Evolutionary conservation across 2,113 vertebrate species (phyloP).

Genomic region (Ranitomeya variabilis): DNA sequence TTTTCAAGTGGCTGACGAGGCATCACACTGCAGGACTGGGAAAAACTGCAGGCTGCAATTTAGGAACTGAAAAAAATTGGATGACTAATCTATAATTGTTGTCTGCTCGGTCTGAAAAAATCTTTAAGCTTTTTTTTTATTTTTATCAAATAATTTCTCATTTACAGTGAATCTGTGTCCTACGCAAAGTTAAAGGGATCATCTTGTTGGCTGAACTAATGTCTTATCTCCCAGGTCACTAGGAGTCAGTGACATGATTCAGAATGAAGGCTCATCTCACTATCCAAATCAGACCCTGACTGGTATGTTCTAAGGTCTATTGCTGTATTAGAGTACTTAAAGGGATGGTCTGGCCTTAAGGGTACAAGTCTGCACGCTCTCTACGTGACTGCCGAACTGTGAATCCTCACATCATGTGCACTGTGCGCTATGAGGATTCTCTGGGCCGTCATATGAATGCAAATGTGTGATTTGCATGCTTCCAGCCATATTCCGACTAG

Average conservation of each 20-base stretch:
- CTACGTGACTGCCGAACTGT: too few relatives aligned
- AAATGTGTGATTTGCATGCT: too few relatives aligned
- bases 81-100: slow-evolving; percentile 18
- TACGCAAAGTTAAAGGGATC: not conserved
- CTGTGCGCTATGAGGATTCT: too few relatives aligned
- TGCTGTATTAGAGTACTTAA: too few relatives aligned
- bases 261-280: not conserved
- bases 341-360: too few relatives aligned
- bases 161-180: not conserved
- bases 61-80: not conserved
- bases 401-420: too few relatives aligned
- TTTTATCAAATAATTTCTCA: not conserved
- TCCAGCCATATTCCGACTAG: too few relatives aligned
- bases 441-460: too few relatives aligned
- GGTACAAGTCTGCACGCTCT: too few relatives aligned
- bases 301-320: too few relatives aligned
- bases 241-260: not conserved
- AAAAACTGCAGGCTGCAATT: not conserved
- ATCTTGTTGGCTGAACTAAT: not conserved
- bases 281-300: too few relatives aligned
- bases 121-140: not conserved
- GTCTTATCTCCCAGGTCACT: not conserved
- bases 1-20: slow-evolving; percentile 24
- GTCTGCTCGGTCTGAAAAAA: not conserved
- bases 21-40: not conserved